Conservation (phyloP, 2,888 invertebrate genomes). For the Zygothrica quintamaculata region DNA sequence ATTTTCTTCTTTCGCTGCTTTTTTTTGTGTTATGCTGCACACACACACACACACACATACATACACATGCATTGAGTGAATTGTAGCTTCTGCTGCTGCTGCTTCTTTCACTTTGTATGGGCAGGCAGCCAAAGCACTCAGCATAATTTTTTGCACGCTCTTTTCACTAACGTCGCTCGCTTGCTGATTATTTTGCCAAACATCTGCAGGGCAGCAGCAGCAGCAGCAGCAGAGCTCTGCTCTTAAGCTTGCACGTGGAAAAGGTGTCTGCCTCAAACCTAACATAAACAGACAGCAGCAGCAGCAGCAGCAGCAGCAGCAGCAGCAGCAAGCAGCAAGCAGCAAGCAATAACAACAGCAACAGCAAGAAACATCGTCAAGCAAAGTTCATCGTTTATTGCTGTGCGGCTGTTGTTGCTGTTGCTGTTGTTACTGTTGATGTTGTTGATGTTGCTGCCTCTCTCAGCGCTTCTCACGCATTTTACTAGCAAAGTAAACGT, state of each 20-base stretch:
- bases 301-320: conserved; percentile 34
- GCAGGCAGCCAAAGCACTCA: conserved; percentile 81
- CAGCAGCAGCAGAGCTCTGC: conserved; percentile 31
- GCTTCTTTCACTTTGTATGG: conserved; percentile 80
- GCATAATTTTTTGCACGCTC: conserved; percentile 81
- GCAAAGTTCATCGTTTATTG: conserved; percentile 80
- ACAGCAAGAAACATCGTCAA: conserved; percentile 60
- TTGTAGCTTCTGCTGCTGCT: conserved; percentile 41
- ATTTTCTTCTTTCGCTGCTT: conserved; percentile 66
- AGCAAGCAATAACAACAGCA: conserved; percentile 38
- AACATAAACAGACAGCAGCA: conserved; percentile 28
- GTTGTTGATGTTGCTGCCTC: conserved; percentile 42
- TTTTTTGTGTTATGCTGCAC: conserved; percentile 56
- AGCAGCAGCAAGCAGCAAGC: conserved; percentile 34
- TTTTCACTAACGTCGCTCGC: conserved; percentile 75
- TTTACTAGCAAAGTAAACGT: conserved; percentile 55
- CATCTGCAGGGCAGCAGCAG: conserved; percentile 56
- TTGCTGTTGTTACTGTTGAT: conserved; percentile 14
- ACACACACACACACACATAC: conserved; percentile 33
- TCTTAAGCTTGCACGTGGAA: conserved; percentile 71
- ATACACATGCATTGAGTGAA: conserved; percentile 20
- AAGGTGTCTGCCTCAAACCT: conserved; percentile 75
- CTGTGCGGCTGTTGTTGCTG: conserved; percentile 11
- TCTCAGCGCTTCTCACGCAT: conserved; percentile 73
- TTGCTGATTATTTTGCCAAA: conserved; percentile 78